A percentile compares a stretch with the other conserved stretches of the same genome.
phyloP scores from a whole-genome alignment of 2,797 vertebrate genomes.

The Tapirus indicus region DNA sequence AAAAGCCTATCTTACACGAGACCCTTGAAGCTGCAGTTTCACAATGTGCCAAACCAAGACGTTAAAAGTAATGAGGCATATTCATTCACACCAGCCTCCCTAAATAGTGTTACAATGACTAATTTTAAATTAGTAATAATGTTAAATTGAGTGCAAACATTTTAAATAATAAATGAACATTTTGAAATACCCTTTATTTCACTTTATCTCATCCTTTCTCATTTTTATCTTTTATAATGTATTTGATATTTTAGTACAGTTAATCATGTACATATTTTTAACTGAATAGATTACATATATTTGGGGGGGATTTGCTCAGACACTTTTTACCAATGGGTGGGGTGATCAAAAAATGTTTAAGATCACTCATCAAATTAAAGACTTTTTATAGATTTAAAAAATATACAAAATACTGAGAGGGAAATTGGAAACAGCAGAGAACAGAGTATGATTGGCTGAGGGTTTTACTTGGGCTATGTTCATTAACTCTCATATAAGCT shows the following conservation, averaged over 20 bases:
- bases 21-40: neutral
- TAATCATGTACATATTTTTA: neutral
- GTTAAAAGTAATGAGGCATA: neutral
- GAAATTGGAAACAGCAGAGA: neutral
- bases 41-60: neutral
- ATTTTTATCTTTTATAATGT: neutral
- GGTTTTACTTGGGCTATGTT: fast-evolving
- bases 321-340: neutral
- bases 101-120: neutral
- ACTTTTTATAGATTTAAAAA: neutral
- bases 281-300: neutral
- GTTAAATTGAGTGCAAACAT: neutral
- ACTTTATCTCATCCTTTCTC: slow-evolving; percentile 12
- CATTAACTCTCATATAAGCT: neutral
- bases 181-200: neutral
- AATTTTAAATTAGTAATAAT: slow-evolving; percentile 29
- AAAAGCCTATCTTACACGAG: neutral
- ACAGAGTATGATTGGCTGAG: too few species aligned
- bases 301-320: neutral
- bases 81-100: neutral
- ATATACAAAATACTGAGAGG: neutral
- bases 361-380: neutral
- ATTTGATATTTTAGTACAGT: neutral
- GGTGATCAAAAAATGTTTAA: neutral
- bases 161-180: neutral